Base-by-base conservation (phyloP, 2,113 vertebrate genomes). In the Nanger granti region DNA sequence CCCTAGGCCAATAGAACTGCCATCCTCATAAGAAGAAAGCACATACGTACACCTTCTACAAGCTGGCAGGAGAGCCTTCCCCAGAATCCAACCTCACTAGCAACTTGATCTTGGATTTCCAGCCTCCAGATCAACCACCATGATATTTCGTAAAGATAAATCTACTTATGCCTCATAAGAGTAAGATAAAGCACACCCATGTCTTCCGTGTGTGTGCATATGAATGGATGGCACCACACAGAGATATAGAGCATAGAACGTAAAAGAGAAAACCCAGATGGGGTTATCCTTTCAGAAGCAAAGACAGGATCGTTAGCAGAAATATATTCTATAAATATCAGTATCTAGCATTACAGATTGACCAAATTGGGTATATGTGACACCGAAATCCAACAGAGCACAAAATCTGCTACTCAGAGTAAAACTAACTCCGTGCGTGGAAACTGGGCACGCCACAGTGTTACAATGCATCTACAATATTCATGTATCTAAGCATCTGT, bases 41-140 rank as follows among this genome's bases (percentile, higher is more conserved):
- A 37, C 11, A 28, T 59, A 1, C 7, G 4, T 20, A 31, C 1
- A 12, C 5, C 4, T 3, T n/a, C n/a, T 49, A 37, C 5, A 10
- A 84, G 41, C 54, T 59, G 9, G 47, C 34, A 62, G 28, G 17
- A n/a, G 15, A 41, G 37, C 12, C 31, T 31, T 22, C 34, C 44
- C 15, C 34, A 9, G 44, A 82, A 47, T 9, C 29, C 29, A 26
- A 29, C 3, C 29, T 17, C 6, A 22, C 8, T n/a, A 17, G n/a
- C 62, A 31, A 8, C 17, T 6, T 52, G 28, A 69, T 24, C 62
- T 60, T 10, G 5, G 29, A 52, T 60, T 47, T 37, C 24, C 34
- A 80, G 18, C 41, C 57, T 54, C 66, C 31, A 6, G 29, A 87
- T 47, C 29, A 47, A 80, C 29, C 54, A 24, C 37, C 15, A 60